These are phyloP conservation scores for Neotoma lepida DNA, from an alignment of 2,113 vertebrate species.

Conservation along the genomic window DNA sequence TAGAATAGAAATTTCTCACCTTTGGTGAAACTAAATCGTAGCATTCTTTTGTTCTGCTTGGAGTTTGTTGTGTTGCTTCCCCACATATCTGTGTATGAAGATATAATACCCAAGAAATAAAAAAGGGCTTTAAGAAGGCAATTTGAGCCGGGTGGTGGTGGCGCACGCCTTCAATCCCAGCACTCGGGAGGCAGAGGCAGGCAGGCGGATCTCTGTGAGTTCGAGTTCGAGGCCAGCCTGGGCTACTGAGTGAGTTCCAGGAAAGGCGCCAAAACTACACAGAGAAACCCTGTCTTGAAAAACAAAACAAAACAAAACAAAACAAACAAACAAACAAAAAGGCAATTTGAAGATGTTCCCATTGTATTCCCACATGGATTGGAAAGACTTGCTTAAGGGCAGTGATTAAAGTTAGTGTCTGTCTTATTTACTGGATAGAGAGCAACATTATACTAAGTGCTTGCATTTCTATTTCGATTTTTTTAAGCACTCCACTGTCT, in stretches of 20 bases:
- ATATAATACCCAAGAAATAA: background rate
- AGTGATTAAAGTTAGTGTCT: background rate
- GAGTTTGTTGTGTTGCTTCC: background rate
- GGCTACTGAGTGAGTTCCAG: too few relatives aligned
- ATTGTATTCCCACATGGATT: background rate
- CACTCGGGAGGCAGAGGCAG: too few relatives aligned
- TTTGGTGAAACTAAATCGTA: background rate
- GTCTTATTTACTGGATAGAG: background rate
- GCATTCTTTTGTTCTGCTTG: slow-evolving; percentile 13
- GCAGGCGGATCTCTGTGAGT: too few relatives aligned
- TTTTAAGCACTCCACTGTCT: background rate
- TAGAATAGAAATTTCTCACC: background rate
- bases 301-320: too few relatives aligned
- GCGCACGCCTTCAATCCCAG: too few relatives aligned
- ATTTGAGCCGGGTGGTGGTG: too few relatives aligned
- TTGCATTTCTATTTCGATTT: background rate
- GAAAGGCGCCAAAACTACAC: too few relatives aligned
- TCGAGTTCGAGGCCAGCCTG: too few relatives aligned
- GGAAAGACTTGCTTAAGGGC: background rate
- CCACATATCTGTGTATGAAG: background rate
- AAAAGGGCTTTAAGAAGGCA: slow-evolving; percentile 37
- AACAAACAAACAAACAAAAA: too few relatives aligned
- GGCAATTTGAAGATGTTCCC: background rate
- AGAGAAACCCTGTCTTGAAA: too few relatives aligned
- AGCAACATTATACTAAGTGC: background rate